Evolutionary conservation across 2,888 invertebrate species (phyloP).

Genomic region (Trachelus stipa): DNA sequence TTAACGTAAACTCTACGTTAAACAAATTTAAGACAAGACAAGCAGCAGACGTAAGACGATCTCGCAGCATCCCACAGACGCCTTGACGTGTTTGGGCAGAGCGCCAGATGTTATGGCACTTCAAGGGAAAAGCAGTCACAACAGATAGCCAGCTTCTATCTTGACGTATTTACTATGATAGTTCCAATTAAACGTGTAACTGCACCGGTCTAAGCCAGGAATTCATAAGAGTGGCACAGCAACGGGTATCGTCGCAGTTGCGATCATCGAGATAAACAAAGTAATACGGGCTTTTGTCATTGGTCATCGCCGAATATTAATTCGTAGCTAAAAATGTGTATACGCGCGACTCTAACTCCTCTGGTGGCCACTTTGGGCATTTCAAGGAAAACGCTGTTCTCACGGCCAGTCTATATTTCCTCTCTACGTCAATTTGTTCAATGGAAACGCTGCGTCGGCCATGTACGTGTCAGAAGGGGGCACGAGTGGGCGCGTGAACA

Average conservation of each 20-base stretch:
- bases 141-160: not conserved
- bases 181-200: not conserved
- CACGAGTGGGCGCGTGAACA: not conserved
- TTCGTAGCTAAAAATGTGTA: not conserved
- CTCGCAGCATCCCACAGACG: not conserved
- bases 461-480: not conserved
- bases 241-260: not conserved
- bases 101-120: slow-evolving; percentile 1
- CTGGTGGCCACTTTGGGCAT: not conserved
- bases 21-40: not conserved
- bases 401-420: not conserved
- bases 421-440: not conserved
- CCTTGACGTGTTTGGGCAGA: slow-evolving; percentile 4
- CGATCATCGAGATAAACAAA: not conserved
- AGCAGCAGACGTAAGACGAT: not conserved
- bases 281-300: rapidly evolving
- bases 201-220: not conserved
- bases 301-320: no score
- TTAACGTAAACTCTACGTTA: not conserved
- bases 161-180: not conserved
- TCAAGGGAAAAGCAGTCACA: slow-evolving; percentile 1
- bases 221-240: not conserved
- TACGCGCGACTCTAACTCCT: not conserved
- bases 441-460: not conserved
- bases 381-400: not conserved